These are phyloP conservation scores for Drosophila anceps DNA, from an alignment of 2,888 invertebrate species.

Conservation along the genomic window DNA sequence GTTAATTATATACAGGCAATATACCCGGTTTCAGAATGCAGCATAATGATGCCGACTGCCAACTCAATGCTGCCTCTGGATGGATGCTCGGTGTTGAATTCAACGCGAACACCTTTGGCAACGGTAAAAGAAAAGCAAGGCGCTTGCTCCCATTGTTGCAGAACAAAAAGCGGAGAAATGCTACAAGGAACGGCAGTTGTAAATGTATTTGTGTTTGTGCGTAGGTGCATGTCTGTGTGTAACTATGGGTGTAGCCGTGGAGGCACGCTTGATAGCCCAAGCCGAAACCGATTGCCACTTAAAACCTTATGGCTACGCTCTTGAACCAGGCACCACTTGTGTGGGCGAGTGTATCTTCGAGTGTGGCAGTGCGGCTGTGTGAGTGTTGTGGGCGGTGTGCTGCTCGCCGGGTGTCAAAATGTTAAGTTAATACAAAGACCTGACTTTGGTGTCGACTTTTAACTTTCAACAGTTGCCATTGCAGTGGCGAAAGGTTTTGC, in stretches of 20 bases:
- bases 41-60: slow-evolving; percentile 45
- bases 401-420: slow-evolving; percentile 68
- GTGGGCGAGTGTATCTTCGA: slow-evolving; percentile 15
- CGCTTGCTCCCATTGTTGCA: slow-evolving; percentile 45
- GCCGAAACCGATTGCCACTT: slow-evolving; percentile 75
- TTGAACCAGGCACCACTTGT: slow-evolving; percentile 57
- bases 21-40: not conserved
- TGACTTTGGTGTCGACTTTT: slow-evolving; percentile 71
- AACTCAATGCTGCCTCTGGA: slow-evolving; percentile 34
- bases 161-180: slow-evolving; percentile 62
- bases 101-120: slow-evolving; percentile 61
- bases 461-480: slow-evolving; percentile 63
- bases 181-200: slow-evolving; percentile 49
- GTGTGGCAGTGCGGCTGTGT: slow-evolving; percentile 3
- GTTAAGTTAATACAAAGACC: slow-evolving; percentile 77
- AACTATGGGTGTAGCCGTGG: slow-evolving; percentile 22
- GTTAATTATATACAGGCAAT: not conserved
- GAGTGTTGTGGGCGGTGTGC: slow-evolving; percentile 8
- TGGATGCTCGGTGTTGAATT: slow-evolving; percentile 47
- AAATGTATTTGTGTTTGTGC: slow-evolving; percentile 15
- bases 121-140: slow-evolving; percentile 36
- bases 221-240: not conserved
- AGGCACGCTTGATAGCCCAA: slow-evolving; percentile 72
- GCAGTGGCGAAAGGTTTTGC: slow-evolving; percentile 37
- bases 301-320: slow-evolving; percentile 71